Evolutionary conservation across 2,888 invertebrate species (phyloP).

Genomic region (Andrena chrysosceles): DNA sequence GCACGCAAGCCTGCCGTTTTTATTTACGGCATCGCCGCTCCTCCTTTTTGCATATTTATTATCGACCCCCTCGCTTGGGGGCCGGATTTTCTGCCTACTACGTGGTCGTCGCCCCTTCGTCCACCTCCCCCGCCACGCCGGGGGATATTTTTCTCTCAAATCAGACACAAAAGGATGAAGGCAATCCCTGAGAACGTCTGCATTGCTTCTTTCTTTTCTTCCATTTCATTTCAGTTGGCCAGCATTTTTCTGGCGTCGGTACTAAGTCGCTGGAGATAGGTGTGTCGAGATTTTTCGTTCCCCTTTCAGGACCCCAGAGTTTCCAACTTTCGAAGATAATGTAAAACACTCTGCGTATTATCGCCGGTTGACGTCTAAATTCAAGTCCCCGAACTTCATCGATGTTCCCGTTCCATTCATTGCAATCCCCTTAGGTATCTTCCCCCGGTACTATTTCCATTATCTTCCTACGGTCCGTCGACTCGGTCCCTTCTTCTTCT

Average conservation of each 20-base stretch:
- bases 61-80: constrained; percentile 54
- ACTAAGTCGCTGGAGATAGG: neutral
- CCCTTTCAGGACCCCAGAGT: neutral
- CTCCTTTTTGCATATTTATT: constrained; percentile 75
- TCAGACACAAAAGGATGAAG: constrained; percentile 2
- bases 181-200: neutral
- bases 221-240: neutral
- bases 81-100: constrained; percentile 57
- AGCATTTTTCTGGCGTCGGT: no score
- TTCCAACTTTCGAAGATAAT: neutral
- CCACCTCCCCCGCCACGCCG: constrained; percentile 13
- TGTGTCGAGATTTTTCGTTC: neutral
- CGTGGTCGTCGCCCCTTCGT: constrained; percentile 41
- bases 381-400: neutral
- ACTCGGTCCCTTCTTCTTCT: neutral
- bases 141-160: constrained; percentile 40
- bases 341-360: neutral
- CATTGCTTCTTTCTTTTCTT: neutral
- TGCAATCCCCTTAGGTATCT: neutral
- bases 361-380: neutral
- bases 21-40: constrained; percentile 69
- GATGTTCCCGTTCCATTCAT: neutral
- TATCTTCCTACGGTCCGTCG: constrained; percentile 19
- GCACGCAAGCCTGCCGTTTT: constrained; percentile 68
- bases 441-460: constrained; percentile 23